Evolutionary conservation across 23 tunicate species (phyloP).

Genomic region (Styela clava): DNA sequence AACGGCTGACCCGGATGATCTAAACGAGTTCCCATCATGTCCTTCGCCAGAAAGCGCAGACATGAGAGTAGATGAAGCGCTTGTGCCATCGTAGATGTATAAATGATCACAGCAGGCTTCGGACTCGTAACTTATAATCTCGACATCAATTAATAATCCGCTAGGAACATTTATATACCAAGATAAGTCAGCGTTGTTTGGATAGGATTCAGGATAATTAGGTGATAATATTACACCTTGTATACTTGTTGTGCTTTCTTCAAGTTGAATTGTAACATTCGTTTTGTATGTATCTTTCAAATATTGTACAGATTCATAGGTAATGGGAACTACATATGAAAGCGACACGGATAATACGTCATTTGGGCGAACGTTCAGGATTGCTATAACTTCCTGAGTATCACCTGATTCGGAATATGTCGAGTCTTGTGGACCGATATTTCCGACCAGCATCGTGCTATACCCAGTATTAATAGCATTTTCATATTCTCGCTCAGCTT

Average conservation of each 20-base stretch:
- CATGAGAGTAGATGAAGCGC: conserved; percentile 1
- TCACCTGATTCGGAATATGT: not conserved
- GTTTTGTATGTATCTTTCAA: conserved; percentile 5
- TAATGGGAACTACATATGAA: not conserved
- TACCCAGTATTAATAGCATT: not conserved
- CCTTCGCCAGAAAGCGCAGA: conserved; percentile 4
- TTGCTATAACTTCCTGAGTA: not conserved
- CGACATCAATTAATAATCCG: not conserved
- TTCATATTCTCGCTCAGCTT: conserved; percentile 6
- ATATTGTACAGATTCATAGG: not conserved
- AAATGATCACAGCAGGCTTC: conserved; percentile 21
- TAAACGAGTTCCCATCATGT: not conserved
- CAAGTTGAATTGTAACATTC: conserved; percentile 14
- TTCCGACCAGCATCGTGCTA: conserved; percentile 8
- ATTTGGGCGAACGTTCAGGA: conserved; percentile 1
- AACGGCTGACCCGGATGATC: conserved; percentile 3
- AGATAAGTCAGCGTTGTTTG: conserved; percentile 9
- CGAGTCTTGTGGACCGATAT: not conserved
- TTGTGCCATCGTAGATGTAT: conserved; percentile 17
- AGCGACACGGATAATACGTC: conserved; percentile 18
- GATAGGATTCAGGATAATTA: conserved; percentile 24
- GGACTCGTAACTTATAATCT: not conserved
- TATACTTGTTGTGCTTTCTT: not conserved
- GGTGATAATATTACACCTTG: conserved; percentile 16
- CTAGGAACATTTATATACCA: conserved; percentile 20